Evolutionary conservation across 2,113 vertebrate genomes (phyloP).

Genomic region (Platanista minor): DNA sequence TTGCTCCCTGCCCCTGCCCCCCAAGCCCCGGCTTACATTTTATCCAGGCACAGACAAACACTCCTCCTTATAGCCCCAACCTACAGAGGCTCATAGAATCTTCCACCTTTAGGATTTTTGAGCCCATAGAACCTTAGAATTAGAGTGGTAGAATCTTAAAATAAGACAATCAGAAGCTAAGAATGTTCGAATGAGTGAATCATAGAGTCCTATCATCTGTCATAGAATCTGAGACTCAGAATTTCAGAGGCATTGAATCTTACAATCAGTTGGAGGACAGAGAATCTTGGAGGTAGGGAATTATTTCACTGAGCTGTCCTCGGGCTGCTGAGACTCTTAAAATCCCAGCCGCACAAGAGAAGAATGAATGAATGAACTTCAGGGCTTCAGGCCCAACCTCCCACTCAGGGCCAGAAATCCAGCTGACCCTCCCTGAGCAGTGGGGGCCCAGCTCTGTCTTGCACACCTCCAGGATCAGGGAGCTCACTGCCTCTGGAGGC

Average conservation of each 20-base stretch:
- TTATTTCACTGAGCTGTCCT: neutral
- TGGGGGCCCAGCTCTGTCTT: neutral
- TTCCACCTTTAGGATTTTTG: slow-evolving; percentile 4
- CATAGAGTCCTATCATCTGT: slow-evolving; percentile 38
- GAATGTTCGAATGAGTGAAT: slow-evolving; percentile 48
- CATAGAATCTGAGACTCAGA: slow-evolving; percentile 30
- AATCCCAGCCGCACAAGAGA: neutral
- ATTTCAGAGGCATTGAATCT: slow-evolving; percentile 41
- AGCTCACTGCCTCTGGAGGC: neutral
- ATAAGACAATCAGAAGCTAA: slow-evolving; percentile 43
- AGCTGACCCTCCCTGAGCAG: neutral
- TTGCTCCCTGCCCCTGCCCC: neutral
- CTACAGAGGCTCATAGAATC: neutral
- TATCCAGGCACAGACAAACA: neutral
- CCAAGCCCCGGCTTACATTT: neutral
- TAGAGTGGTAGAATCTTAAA: slow-evolving; percentile 50
- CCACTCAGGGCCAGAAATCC: neutral
- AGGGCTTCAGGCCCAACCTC: neutral
- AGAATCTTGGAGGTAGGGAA: slow-evolving; percentile 1
- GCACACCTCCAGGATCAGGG: neutral
- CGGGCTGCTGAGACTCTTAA: neutral
- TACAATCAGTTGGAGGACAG: neutral
- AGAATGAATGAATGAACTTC: neutral
- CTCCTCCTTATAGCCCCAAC: neutral
- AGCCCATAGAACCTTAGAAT: slow-evolving; percentile 47